phyloP scores from a whole-genome alignment of 2,888 invertebrate species.

The Silvanus unidentatus region DNA sequence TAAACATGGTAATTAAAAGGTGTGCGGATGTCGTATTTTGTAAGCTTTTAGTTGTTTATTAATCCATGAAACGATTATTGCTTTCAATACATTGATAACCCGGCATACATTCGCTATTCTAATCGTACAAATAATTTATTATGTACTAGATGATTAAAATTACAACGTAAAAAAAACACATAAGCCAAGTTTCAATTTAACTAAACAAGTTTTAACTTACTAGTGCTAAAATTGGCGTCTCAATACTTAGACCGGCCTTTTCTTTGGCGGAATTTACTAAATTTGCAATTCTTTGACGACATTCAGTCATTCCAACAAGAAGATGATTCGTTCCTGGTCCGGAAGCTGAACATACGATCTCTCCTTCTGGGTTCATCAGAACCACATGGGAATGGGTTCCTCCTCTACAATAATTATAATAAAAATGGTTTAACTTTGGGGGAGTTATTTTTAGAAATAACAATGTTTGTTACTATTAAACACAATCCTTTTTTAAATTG shows the following conservation, averaged over 20 bases:
- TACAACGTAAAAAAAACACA: conserved; percentile 1
- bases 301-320: conserved; percentile 77
- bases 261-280: conserved; percentile 66
- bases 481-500: too few species aligned
- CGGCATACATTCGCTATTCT: background rate
- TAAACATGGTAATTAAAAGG: too few species aligned
- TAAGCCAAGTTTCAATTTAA: background rate
- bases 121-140: too few species aligned
- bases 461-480: too few species aligned
- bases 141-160: background rate
- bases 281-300: conserved; percentile 63
- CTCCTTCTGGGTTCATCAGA: conserved; percentile 67
- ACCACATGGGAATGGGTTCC: conserved; percentile 78
- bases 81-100: conserved; percentile 1
- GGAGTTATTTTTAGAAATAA: too few species aligned
- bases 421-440: too few species aligned
- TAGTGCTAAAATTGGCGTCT: conserved; percentile 59
- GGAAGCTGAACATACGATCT: conserved; percentile 55
- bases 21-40: too few species aligned
- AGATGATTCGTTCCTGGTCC: conserved; percentile 79
- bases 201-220: conserved; percentile 48
- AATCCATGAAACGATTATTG: too few species aligned
- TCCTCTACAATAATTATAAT: conserved; percentile 57
- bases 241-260: conserved; percentile 54
- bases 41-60: too few species aligned